These are phyloP conservation scores for Oasisia sp. DNA, from an alignment of 2,888 invertebrate species.

Conservation along the genomic window DNA sequence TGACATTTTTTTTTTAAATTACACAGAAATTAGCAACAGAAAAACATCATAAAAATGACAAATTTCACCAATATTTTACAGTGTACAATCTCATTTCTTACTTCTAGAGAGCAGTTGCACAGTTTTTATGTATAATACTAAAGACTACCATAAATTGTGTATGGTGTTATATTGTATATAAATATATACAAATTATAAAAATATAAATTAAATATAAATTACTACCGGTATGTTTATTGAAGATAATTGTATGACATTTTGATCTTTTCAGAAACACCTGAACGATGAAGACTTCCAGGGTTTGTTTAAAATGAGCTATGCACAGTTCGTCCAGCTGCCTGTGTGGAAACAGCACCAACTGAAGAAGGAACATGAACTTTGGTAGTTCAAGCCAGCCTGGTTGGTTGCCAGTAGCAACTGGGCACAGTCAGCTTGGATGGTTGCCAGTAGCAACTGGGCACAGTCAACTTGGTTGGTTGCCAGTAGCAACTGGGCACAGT, in stretches of 20 bases:
- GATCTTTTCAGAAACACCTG: slow-evolving; percentile 77
- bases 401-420: neutral
- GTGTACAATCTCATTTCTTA: no score
- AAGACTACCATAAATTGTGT: neutral
- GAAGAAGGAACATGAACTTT: slow-evolving; percentile 86
- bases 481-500: neutral
- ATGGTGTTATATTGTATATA: neutral
- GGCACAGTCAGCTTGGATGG: neutral
- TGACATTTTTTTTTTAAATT: no score
- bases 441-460: neutral
- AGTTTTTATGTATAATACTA: neutral
- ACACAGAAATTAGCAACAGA: no score
- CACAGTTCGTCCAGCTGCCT: slow-evolving; percentile 81
- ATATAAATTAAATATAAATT: no score
- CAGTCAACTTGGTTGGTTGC: neutral
- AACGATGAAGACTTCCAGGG: slow-evolving; percentile 88
- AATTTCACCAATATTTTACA: no score
- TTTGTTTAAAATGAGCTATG: slow-evolving; percentile 83
- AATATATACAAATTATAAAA: no score
- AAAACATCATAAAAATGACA: no score
- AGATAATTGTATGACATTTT: neutral
- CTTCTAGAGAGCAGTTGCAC: neutral
- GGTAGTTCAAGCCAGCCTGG: slow-evolving; percentile 68
- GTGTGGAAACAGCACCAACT: slow-evolving; percentile 89
- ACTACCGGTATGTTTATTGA: neutral